phyloP scores from a whole-genome alignment of 1,140 invertebrate species.

The Drosophila teissieri region DNA sequence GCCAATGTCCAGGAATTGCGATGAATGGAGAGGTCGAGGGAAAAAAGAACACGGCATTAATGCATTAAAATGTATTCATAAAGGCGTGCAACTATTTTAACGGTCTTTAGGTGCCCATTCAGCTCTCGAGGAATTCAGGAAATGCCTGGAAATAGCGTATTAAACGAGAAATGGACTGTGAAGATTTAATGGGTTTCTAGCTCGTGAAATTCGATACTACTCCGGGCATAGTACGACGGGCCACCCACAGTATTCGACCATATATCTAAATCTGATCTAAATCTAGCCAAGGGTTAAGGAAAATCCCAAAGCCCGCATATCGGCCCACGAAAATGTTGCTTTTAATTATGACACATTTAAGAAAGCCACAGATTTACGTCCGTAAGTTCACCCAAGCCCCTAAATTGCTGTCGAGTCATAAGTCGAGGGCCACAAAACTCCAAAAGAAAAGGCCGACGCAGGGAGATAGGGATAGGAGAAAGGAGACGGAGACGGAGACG shows the following conservation, averaged over 20 bases:
- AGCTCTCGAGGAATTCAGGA: slow-evolving; percentile 13
- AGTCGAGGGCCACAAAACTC: slow-evolving; percentile 35
- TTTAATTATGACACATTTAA: slow-evolving; percentile 74
- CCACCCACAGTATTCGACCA: slow-evolving; percentile 16
- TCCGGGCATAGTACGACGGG: not conserved
- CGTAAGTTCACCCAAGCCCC: slow-evolving; percentile 30
- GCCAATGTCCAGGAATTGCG: slow-evolving; percentile 20
- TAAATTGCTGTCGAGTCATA: slow-evolving; percentile 59
- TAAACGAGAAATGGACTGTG: slow-evolving; percentile 12
- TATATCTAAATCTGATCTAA: slow-evolving; percentile 38
- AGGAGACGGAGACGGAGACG: slow-evolving; percentile 9
- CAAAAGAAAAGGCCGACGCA: slow-evolving; percentile 41
- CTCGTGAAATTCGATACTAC: slow-evolving; percentile 29
- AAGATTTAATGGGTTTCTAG: slow-evolving; percentile 7
- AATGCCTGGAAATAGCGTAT: slow-evolving; percentile 19
- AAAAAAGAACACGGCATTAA: slow-evolving; percentile 6
- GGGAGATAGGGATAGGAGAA: slow-evolving; percentile 22
- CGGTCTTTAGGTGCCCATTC: slow-evolving; percentile 24
- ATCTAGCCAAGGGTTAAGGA: slow-evolving; percentile 13
- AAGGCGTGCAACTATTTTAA: slow-evolving; percentile 46
- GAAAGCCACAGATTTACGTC: slow-evolving; percentile 59
- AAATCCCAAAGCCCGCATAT: slow-evolving; percentile 19
- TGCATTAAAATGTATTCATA: slow-evolving; percentile 20
- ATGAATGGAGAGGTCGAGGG: slow-evolving; percentile 25
- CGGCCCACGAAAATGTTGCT: slow-evolving; percentile 29